phyloP scores from a whole-genome alignment of 2,888 invertebrate genomes.

The Drosophila formosana region DNA sequence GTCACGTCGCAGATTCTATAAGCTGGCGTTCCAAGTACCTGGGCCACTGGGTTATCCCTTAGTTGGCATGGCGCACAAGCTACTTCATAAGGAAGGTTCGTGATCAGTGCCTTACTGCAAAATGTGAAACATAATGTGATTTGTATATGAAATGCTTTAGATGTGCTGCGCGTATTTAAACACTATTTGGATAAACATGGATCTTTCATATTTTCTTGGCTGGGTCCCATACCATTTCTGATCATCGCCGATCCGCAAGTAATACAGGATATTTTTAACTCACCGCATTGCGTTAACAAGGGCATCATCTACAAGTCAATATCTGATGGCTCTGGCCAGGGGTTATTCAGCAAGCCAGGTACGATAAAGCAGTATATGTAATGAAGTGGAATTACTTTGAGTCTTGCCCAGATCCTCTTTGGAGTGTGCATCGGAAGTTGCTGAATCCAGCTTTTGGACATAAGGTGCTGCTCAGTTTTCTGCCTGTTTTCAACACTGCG shows the following conservation, averaged over 20 bases:
- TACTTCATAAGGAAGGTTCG: conserved; percentile 78
- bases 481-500: conserved; percentile 81
- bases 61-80: conserved; percentile 77
- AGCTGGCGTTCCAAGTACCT: conserved; percentile 72
- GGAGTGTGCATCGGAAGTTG: conserved; percentile 81
- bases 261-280: conserved; percentile 80
- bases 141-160: conserved; percentile 37
- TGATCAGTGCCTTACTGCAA: neutral
- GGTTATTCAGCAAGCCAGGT: conserved; percentile 80
- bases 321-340: conserved; percentile 79
- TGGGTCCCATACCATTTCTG: conserved; percentile 78
- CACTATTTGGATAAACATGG: conserved; percentile 68
- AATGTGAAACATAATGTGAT: neutral
- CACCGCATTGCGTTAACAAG: conserved; percentile 81
- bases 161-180: conserved; percentile 64
- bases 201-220: conserved; percentile 77
- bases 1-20: conserved; percentile 79
- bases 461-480: conserved; percentile 78
- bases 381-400: conserved; percentile 42
- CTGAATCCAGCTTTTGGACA: conserved; percentile 83
- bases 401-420: conserved; percentile 70
- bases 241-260: conserved; percentile 80
- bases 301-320: conserved; percentile 77
- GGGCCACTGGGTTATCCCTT: conserved; percentile 82
- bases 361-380: neutral